Base-by-base conservation (phyloP, 2,888 invertebrate species). In the Scaeva pyrastri region DNA sequence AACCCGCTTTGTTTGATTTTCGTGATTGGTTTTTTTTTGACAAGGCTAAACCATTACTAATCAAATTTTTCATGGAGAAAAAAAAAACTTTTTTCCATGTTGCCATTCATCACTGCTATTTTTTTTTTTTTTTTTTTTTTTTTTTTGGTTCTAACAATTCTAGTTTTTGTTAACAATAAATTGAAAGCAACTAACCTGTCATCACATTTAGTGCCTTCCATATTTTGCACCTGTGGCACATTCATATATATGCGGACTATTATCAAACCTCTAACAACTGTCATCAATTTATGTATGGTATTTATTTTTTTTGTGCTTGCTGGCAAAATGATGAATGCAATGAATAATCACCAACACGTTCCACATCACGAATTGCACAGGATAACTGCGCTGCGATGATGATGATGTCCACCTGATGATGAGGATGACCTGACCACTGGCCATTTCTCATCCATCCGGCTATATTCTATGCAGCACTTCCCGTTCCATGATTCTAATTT, bases 321-420 rank as follows among this genome's bases (percentile, higher is more conserved):
- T 60, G 7, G 41, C 60, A 60, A 41, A 19, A 19, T 11, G 68
- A 58, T 80, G 68, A 70, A 76, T 72, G 56, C 73, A 77, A 80
- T 85, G 80, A 85, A 85, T 85, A 85, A 80, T 80, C 76, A 48
- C 80, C 73, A 77, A 73, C 85, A 85, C 73, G 85, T 80, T 62
- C 52, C 70, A 5, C 31, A 5, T 62, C 68, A 77, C 62, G 73
- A 80, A 77, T 85, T 77, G 76, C 80, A 85, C 31, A 55, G 58
- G 58, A 80, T 62, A 76, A 85, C 75, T n/a, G n/a, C n/a, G n/a
- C n/a, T n/a, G n/a, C n/a, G n/a, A n/a, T n/a, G 76, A 77, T 68
- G 80, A 85, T 80, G 85, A 80, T 73, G 80, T 73, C 68, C 85
- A 80, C 76, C 76, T 52, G 85, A 80, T 68, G 80, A 85, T 75